Percentiles rank a stretch among this genome's conserved stretches.
Evolutionary conservation across 2,888 invertebrate species (phyloP).

Genomic region (Brachylomia viminalis): DNA sequence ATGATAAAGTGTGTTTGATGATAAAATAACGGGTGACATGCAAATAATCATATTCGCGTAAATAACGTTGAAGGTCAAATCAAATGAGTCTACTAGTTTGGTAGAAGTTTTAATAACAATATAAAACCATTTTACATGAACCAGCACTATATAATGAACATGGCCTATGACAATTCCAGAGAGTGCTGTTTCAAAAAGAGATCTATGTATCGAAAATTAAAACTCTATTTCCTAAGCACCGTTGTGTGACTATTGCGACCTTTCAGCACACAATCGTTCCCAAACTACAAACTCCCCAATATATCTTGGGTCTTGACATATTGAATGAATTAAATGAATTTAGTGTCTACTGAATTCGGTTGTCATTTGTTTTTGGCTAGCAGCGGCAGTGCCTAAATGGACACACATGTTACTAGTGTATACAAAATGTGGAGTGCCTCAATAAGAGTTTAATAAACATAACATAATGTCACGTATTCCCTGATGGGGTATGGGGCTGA

Average conservation of each 20-base stretch:
- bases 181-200: not conserved
- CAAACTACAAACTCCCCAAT: not conserved
- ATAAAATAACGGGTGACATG: slow-evolving; percentile 26
- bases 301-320: not conserved
- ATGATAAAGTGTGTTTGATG: slow-evolving; percentile 42
- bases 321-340: slow-evolving; percentile 1
- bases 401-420: not conserved
- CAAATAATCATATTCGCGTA: slow-evolving; percentile 11
- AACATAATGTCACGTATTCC: no score
- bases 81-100: not conserved
- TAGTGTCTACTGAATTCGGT: not conserved
- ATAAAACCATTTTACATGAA: not conserved
- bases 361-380: not conserved
- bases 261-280: not conserved
- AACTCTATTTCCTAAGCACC: not conserved
- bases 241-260: not conserved
- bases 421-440: not conserved
- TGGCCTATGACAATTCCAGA: slow-evolving; percentile 4
- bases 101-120: not conserved
- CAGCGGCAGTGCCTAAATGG: not conserved
- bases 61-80: slow-evolving; percentile 22
- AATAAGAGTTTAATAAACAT: slow-evolving; percentile 67
- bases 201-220: not conserved
- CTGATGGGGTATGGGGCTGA: no score
- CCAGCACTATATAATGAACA: not conserved